These are phyloP conservation scores for Ahaetulla prasina DNA, from an alignment of 2,113 vertebrate genomes.

Conservation along the genomic window DNA sequence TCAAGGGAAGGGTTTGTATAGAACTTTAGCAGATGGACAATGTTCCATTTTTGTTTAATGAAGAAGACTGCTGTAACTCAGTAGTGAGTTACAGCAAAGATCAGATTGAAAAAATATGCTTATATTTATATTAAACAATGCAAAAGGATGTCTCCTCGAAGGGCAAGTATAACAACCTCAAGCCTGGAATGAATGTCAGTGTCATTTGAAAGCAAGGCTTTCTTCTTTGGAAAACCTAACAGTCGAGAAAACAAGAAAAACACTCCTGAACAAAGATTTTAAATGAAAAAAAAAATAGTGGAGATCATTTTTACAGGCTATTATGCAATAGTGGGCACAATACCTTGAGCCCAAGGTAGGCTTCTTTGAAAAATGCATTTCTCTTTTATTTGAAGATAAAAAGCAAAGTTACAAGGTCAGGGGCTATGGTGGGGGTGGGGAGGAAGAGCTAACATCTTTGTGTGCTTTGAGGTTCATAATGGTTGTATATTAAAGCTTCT, in stretches of 20 bases:
- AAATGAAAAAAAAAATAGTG: slow-evolving; percentile 55
- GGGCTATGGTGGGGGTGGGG: slow-evolving; percentile 43
- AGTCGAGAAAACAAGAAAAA: slow-evolving; percentile 40
- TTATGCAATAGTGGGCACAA: slow-evolving; percentile 56
- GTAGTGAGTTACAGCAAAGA: not conserved
- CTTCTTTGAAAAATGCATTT: slow-evolving; percentile 69
- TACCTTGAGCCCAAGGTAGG: slow-evolving; percentile 46
- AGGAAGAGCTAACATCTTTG: slow-evolving; percentile 66
- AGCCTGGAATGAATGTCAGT: slow-evolving; percentile 55
- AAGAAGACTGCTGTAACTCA: not conserved
- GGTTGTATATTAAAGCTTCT: slow-evolving; percentile 73
- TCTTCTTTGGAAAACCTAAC: slow-evolving; percentile 45
- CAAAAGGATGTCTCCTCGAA: slow-evolving; percentile 21
- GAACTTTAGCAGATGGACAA: not conserved
- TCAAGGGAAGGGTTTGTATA: not conserved
- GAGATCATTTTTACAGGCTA: slow-evolving; percentile 55
- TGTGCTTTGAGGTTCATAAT: slow-evolving; percentile 83
- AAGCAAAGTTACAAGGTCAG: slow-evolving; percentile 74
- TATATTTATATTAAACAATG: slow-evolving; percentile 24
- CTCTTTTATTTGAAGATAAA: slow-evolving; percentile 73
- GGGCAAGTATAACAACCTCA: slow-evolving; percentile 25
- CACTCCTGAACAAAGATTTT: slow-evolving; percentile 52
- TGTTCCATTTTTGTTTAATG: not conserved
- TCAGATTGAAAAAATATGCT: not conserved
- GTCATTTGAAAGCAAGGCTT: slow-evolving; percentile 70